Evolutionary conservation across 92 coral and sea anemone species (phyloP).

Genomic region (Epizoanthus fatuus): DNA sequence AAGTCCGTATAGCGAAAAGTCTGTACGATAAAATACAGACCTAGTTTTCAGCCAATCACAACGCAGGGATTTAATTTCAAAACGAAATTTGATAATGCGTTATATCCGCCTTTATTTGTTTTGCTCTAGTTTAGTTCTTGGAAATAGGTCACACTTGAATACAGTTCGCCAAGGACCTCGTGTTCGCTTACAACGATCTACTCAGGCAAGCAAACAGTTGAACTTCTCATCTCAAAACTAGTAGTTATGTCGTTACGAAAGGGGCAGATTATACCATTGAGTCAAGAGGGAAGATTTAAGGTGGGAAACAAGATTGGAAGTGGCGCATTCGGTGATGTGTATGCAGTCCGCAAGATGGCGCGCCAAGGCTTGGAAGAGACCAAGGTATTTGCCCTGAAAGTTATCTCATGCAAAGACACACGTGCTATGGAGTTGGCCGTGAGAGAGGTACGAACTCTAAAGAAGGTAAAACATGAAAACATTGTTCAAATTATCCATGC

Average conservation of each 20-base stretch:
- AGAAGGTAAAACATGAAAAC: conserved; percentile 3
- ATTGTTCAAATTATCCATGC: conserved; percentile 7
- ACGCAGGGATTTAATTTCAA: too few species aligned
- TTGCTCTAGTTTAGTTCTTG: background rate
- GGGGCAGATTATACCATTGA: background rate
- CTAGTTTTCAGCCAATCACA: too few species aligned
- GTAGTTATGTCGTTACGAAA: background rate
- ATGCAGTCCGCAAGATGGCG: background rate
- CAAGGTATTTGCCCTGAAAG: conserved; percentile 3
- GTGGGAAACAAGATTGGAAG: conserved; percentile 18
- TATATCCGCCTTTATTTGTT: background rate
- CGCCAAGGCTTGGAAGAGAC: background rate
- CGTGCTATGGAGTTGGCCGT: background rate
- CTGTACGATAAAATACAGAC: too few species aligned
- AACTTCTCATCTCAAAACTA: background rate
- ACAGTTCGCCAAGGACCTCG: background rate
- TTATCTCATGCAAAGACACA: background rate
- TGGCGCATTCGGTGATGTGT: conserved; percentile 19
- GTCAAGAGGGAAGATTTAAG: background rate
- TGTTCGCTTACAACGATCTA: background rate
- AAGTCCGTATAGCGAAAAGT: too few species aligned
- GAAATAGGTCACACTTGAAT: conserved; percentile 5
- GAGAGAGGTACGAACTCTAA: conserved; percentile 4
- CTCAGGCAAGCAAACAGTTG: background rate
- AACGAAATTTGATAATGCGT: too few species aligned